Conservation (phyloP, 1,140 invertebrate species). For the Thaumetopoea pityocampa region DNA sequence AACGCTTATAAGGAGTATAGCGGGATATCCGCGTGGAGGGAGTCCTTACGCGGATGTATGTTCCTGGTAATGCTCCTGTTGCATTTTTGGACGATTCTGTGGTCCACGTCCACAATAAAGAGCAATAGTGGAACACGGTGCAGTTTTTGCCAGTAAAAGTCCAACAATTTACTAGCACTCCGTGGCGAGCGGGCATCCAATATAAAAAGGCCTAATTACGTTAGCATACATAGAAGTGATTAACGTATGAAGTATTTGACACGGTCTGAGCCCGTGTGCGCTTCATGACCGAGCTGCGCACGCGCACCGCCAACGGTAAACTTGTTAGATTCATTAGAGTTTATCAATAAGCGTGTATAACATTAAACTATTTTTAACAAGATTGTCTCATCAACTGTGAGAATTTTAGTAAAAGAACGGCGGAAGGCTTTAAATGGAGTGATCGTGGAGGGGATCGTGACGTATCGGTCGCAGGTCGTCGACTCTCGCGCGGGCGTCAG, state of each 20-base stretch:
- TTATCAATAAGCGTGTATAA: conserved; percentile 23
- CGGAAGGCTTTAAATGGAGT: conserved; percentile 5
- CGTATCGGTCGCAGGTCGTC: conserved; percentile 13
- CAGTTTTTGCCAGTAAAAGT: too few species aligned
- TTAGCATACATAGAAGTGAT: background rate
- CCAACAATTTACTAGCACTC: too few species aligned
- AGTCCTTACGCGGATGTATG: too few species aligned
- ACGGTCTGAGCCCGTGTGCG: too few species aligned
- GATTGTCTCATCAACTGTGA: conserved; percentile 8
- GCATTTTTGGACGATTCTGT: too few species aligned
- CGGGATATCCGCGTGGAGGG: too few species aligned
- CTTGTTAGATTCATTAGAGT: conserved; percentile 26
- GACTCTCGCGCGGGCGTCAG: conserved; percentile 10
- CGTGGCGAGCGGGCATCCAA: too few species aligned
- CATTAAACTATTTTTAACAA: conserved; percentile 8
- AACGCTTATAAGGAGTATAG: too few species aligned
- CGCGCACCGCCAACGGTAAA: conserved; percentile 22
- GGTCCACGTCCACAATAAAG: too few species aligned
- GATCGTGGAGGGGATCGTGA: conserved; percentile 7
- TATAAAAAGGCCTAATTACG: too few species aligned
- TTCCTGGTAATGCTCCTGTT: too few species aligned
- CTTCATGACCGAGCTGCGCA: background rate
- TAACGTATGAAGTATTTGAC: conserved; percentile 3
- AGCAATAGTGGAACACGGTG: too few species aligned
- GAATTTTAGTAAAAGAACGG: conserved; percentile 3